These are phyloP conservation scores for Cheilosia grossa DNA, from an alignment of 2,888 invertebrate species.

Conservation along the genomic window DNA sequence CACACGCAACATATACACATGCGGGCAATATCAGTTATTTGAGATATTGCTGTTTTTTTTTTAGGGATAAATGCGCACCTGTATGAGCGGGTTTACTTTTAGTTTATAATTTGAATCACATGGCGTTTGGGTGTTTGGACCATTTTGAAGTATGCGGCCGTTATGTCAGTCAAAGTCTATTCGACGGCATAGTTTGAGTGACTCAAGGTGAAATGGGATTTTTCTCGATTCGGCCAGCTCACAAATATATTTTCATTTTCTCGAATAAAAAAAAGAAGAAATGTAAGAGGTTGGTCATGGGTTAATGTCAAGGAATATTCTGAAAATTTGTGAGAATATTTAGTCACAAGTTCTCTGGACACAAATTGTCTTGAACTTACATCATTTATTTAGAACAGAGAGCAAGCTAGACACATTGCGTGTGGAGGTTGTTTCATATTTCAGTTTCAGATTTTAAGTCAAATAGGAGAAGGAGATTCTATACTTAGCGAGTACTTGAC, in stretches of 20 bases:
- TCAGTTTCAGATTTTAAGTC: too few relatives aligned
- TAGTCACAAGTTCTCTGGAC: neutral
- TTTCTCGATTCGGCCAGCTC: neutral
- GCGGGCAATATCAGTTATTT: too few relatives aligned
- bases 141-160: neutral
- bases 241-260: neutral
- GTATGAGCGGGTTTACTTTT: neutral
- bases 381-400: neutral
- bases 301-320: conserved; percentile 12
- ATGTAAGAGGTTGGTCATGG: too few relatives aligned
- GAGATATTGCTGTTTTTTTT: too few relatives aligned
- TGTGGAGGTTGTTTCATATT: too few relatives aligned
- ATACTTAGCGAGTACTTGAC: too few relatives aligned
- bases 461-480: too few relatives aligned
- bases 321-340: neutral
- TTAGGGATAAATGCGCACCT: conserved; percentile 21
- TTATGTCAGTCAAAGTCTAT: conserved; percentile 22
- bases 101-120: neutral
- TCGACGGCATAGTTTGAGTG: neutral
- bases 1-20: neutral
- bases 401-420: neutral
- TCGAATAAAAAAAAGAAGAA: neutral
- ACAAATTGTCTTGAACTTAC: neutral
- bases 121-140: neutral
- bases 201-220: conserved; percentile 10